Conservation (phyloP, 2,797 vertebrate genomes). For the Stomatorhinus walkeri region DNA sequence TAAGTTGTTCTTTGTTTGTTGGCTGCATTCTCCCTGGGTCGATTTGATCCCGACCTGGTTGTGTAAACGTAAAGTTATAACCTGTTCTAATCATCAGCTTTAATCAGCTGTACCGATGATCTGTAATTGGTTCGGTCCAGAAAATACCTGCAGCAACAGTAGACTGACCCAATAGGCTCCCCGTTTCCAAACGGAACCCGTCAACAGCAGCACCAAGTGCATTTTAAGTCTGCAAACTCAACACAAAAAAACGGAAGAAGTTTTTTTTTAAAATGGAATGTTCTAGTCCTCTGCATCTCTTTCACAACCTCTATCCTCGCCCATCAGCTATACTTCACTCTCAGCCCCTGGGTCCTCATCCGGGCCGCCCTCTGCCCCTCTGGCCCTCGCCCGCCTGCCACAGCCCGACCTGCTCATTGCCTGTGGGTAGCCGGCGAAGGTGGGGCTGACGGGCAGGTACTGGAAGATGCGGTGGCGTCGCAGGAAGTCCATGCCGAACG, state of each 20-base stretch:
- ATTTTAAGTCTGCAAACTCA: background rate
- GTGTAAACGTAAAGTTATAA: background rate
- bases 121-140: background rate
- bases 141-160: background rate
- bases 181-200: background rate
- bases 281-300: background rate
- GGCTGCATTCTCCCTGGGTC: background rate
- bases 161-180: background rate
- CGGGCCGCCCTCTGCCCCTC: slow-evolving; percentile 34
- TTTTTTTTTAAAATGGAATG: background rate
- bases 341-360: slow-evolving; percentile 41
- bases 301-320: slow-evolving; percentile 12
- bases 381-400: slow-evolving; percentile 44
- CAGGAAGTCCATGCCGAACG: slow-evolving; percentile 88
- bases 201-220: background rate
- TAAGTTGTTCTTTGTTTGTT: background rate
- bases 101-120: background rate
- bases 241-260: background rate
- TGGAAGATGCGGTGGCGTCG: slow-evolving; percentile 74
- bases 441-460: slow-evolving; percentile 89
- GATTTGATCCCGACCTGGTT: background rate
- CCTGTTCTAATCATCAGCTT: background rate
- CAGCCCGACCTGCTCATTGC: slow-evolving; percentile 51
- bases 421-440: slow-evolving; percentile 81
- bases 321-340: slow-evolving; percentile 53